These are phyloP conservation scores for Andrena cerasifolii DNA, from an alignment of 1,140 invertebrate genomes.

Conservation along the genomic window DNA sequence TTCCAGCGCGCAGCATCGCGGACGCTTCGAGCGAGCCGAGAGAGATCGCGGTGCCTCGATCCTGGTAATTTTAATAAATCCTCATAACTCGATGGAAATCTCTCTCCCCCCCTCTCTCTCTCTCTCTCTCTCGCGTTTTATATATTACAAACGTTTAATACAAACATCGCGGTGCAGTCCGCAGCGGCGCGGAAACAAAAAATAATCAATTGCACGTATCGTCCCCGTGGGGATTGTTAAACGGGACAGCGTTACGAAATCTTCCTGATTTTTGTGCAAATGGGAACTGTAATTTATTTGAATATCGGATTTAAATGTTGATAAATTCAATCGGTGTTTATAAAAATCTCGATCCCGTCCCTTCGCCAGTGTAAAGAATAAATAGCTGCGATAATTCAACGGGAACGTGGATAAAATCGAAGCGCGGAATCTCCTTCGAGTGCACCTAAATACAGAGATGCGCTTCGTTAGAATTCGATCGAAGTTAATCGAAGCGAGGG, in stretches of 20 bases:
- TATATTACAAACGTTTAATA: background rate
- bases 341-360: no score
- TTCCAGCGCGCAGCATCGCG: background rate
- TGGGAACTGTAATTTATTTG: background rate
- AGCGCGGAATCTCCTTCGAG: no score
- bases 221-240: background rate
- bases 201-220: constrained; percentile 10
- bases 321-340: no score
- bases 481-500: no score
- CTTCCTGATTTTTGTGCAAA: no score
- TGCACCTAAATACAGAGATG: no score
- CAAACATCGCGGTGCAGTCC: background rate
- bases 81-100: background rate
- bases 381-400: no score
- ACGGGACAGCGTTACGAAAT: background rate
- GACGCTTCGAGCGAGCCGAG: background rate
- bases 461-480: no score
- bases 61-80: constrained; percentile 31
- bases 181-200: background rate
- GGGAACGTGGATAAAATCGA: no score
- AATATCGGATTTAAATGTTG: background rate
- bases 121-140: no score
- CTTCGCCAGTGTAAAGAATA: no score
- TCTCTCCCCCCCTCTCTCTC: background rate
- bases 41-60: background rate